These are phyloP conservation scores for Ellobius talpinus DNA, from an alignment of 2,113 vertebrate species.

Conservation along the genomic window DNA sequence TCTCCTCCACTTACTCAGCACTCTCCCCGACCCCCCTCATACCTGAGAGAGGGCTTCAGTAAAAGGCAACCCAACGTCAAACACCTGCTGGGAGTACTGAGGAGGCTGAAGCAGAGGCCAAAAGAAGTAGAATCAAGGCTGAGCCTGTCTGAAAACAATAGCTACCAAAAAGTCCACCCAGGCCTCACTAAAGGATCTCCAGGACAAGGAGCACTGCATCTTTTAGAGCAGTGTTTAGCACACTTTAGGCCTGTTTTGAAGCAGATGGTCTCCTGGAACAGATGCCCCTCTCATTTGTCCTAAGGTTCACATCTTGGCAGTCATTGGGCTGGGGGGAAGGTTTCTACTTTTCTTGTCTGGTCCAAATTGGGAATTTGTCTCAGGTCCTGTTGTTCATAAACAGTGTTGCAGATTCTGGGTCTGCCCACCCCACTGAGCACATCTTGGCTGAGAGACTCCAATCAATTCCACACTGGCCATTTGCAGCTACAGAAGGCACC, in stretches of 20 bases:
- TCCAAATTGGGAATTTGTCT: background rate
- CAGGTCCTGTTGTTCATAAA: background rate
- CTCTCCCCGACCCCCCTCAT: background rate
- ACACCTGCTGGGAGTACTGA: background rate
- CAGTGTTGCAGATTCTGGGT: background rate
- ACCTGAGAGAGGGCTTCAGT: background rate
- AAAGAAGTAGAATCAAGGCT: background rate
- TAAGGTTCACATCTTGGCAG: background rate
- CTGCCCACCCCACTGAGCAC: background rate
- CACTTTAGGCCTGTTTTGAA: slow-evolving; percentile 47
- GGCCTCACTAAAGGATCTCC: background rate
- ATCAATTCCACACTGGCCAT: background rate
- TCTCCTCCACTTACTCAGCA: background rate
- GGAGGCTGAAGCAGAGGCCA: background rate
- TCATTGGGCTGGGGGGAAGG: background rate
- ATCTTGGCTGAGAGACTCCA: background rate
- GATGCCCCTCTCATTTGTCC: slow-evolving; percentile 24
- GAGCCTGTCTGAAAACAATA: background rate
- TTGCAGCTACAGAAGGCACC: background rate
- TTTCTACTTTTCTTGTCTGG: background rate
- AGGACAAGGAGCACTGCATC: background rate
- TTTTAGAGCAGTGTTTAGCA: background rate
- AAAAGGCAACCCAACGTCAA: background rate
- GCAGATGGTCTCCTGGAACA: slow-evolving; percentile 48
- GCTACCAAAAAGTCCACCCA: background rate